Percentiles rank a stretch among this genome's conserved stretches.
Conservation (phyloP, 1,140 invertebrate species). For the Rhyzopertha dominica region DNA sequence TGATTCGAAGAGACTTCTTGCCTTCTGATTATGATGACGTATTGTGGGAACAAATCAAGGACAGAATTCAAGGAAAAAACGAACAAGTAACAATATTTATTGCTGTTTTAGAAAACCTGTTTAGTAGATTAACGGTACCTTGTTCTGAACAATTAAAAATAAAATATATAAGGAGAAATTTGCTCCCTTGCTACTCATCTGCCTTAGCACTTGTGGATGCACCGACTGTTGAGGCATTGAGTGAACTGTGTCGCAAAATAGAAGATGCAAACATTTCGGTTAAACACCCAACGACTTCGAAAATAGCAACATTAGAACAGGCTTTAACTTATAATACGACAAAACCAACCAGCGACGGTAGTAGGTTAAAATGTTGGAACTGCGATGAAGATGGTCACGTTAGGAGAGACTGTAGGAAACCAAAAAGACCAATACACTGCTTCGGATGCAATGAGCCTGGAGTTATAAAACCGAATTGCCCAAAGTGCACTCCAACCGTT, state of each 20-base stretch:
- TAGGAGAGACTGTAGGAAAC: too few species aligned
- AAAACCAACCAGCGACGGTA: too few species aligned
- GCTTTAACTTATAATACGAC: too few species aligned
- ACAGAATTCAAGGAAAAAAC: conserved; percentile 28
- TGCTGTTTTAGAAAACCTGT: conserved; percentile 36
- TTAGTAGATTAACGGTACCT: conserved; percentile 27
- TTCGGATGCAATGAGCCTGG: too few species aligned
- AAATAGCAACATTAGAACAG: too few species aligned
- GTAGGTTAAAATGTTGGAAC: too few species aligned
- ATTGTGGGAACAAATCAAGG: conserved; percentile 33
- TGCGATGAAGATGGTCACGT: too few species aligned
- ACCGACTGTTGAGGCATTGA: background rate
- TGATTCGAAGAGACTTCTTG: conserved; percentile 20
- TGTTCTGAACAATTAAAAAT: conserved; percentile 29
- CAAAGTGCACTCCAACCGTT: too few species aligned
- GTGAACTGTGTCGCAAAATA: conserved; percentile 2
- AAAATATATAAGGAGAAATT: conserved; percentile 30
- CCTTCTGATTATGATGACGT: conserved; percentile 30
- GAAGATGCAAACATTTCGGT: conserved; percentile 9
- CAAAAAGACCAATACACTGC: too few species aligned
- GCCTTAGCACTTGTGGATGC: conserved; percentile 9
- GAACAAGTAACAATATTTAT: conserved; percentile 33
- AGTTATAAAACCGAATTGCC: too few species aligned
- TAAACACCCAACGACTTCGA: too few species aligned
- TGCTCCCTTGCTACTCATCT: conserved; percentile 25